Evolutionary conservation across 1,140 invertebrate species (phyloP), one percentile per base, ranked within the genome.

Genomic region (Apis dorsata): DNA sequence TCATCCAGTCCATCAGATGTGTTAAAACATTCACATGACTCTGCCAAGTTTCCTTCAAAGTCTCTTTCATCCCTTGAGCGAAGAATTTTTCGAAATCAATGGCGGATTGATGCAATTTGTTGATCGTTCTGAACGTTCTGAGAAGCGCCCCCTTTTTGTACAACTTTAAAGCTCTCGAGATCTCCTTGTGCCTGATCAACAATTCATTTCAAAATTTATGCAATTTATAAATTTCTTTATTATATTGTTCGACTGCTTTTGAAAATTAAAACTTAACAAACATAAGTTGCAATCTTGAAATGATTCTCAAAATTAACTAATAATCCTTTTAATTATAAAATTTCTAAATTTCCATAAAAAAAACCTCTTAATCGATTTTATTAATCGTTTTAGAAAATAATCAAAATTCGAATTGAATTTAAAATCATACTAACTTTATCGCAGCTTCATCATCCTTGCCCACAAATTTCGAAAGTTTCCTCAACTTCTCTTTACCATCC

Each of bases 91-190:
- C 68, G 11, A 75, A 77, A 19, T 65, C 77, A 4, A 76, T 24
- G 0, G 62, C 53, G 0, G 77, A 72, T 19, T 51, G 83, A 28
- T 88, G 86, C n/a, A 88, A 19, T 8, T 77, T 88, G 13, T 21
- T 55, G 9, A 89, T 53, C 1, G 85, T 57, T 0, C 70, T 59
- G 0, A 87, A 71, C 0, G 79, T 80, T 57, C 84, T 55, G 1
- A 12, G 51, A 8, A 81, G 59, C 2, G 86, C 1, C 51, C 85
- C 83, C 8, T 19, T 75, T 59, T 85, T 83, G 62, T 87, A 91
- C 7, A 65, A 13, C 13, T 65, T n/a, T 17, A 91, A 44, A 13
- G 79, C 81, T 49, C 57, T 17, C 12, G 68, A 69, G 11, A 88
- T 21, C 63, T 79, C 83, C 2, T 65, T 76, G 49, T 75, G 84